These are phyloP conservation scores for Potorous gilbertii DNA, from an alignment of 2,797 vertebrate species.

Conservation along the genomic window DNA sequence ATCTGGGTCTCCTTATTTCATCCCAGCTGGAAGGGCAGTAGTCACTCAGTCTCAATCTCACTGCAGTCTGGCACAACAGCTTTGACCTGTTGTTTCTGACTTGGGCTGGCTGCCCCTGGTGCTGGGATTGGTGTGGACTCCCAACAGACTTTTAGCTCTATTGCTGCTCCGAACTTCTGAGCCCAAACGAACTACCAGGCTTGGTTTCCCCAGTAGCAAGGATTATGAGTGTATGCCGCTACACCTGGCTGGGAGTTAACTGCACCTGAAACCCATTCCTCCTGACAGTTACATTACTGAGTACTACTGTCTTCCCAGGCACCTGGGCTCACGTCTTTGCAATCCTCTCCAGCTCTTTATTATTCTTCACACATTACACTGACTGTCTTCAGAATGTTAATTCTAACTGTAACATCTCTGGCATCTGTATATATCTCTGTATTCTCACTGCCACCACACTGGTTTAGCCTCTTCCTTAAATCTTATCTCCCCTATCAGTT, in stretches of 20 bases:
- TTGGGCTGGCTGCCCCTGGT: neutral
- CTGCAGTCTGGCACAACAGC: neutral
- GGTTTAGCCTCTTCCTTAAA: neutral
- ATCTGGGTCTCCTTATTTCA: neutral
- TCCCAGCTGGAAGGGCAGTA: neutral
- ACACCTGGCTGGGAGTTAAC: neutral
- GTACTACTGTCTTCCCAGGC: neutral
- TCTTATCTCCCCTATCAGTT: neutral
- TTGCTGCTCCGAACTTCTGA: neutral
- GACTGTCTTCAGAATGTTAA: neutral
- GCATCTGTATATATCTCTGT: neutral
- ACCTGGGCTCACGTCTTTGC: neutral
- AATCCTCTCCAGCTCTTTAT: neutral
- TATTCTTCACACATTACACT: neutral
- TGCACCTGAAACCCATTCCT: neutral
- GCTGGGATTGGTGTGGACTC: neutral
- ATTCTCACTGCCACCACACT: neutral
- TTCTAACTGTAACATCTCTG: neutral
- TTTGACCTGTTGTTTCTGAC: neutral
- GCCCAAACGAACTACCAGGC: neutral
- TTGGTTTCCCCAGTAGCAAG: neutral
- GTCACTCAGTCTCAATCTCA: neutral
- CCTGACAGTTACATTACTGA: neutral
- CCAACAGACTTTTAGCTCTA: neutral
- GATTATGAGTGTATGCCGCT: neutral